Conservation (phyloP, 2,113 vertebrate genomes). For the Platichthys stellatus region DNA sequence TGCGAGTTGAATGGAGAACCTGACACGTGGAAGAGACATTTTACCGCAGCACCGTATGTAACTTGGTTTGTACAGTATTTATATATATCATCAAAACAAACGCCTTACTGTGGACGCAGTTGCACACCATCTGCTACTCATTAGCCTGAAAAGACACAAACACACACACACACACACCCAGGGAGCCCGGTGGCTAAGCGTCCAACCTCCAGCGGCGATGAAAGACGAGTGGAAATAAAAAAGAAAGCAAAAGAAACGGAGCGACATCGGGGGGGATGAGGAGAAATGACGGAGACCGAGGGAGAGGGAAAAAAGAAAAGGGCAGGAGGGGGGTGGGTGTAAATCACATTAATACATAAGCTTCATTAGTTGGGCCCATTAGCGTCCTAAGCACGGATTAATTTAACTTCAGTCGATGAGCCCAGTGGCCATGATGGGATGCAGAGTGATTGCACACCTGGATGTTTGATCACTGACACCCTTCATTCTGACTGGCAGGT, state of each 20-base stretch:
- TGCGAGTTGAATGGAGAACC: slow-evolving; percentile 39
- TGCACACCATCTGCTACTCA: slow-evolving; percentile 31
- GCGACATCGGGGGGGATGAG: slow-evolving; percentile 2
- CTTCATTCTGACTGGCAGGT: slow-evolving; percentile 16
- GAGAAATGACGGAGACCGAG: slow-evolving; percentile 22
- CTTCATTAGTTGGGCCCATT: slow-evolving; percentile 68
- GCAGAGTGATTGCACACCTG: slow-evolving; percentile 53
- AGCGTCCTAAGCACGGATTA: slow-evolving; percentile 54
- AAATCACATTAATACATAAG: slow-evolving; percentile 68
- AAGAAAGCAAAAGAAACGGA: slow-evolving; percentile 14
- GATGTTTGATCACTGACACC: slow-evolving; percentile 51
- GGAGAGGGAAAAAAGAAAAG: slow-evolving; percentile 38
- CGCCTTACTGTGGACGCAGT: neutral
- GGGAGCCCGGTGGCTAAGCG: neutral
- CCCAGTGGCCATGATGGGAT: slow-evolving; percentile 29
- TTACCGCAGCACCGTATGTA: slow-evolving; percentile 7
- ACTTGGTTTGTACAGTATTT: slow-evolving; percentile 26
- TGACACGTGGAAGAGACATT: slow-evolving; percentile 34
- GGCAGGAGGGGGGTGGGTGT: slow-evolving; percentile 32
- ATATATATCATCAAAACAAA: slow-evolving; percentile 15
- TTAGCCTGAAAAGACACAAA: slow-evolving; percentile 27
- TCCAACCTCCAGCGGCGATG: slow-evolving; percentile 1
- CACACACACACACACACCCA: slow-evolving; percentile 10
- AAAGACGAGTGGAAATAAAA: slow-evolving; percentile 41
- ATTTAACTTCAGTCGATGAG: slow-evolving; percentile 56